Percentiles rank a stretch among this genome's conserved stretches.
phyloP scores from a whole-genome alignment of 2,888 invertebrate species.

The Cosmorhoe ocellata region DNA sequence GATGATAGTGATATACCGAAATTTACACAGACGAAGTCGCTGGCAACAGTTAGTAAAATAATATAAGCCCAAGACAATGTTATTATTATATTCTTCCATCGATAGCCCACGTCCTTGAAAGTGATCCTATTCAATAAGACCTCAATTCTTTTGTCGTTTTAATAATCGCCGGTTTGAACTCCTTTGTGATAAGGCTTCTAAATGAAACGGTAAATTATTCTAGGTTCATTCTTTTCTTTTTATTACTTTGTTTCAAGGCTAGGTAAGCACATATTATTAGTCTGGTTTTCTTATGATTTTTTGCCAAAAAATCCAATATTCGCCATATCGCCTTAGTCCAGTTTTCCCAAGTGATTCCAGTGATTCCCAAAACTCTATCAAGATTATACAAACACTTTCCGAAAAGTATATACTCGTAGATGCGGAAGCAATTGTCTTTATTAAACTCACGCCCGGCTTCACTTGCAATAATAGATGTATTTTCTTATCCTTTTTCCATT shows the following conservation, averaged over 20 bases:
- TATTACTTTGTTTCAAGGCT: neutral
- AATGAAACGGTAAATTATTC: slow-evolving; percentile 5
- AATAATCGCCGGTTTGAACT: slow-evolving; percentile 19
- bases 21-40: no score
- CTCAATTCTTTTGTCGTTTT: slow-evolving; percentile 20
- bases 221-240: slow-evolving; percentile 17
- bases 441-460: slow-evolving; percentile 14
- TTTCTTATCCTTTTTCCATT: slow-evolving; percentile 42
- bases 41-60: no score
- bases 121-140: slow-evolving; percentile 23
- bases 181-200: slow-evolving; percentile 20
- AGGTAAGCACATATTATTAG: no score
- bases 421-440: slow-evolving; percentile 12
- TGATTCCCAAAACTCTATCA: neutral
- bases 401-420: neutral
- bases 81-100: no score
- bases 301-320: no score
- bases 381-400: no score
- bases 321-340: no score
- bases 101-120: slow-evolving; percentile 20
- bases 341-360: no score
- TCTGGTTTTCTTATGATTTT: slow-evolving; percentile 2
- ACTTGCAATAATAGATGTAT: slow-evolving; percentile 30
- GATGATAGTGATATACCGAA: no score
- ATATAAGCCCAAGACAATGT: no score